Evolutionary conservation across 2,797 vertebrate genomes (phyloP).

Genomic region (Eulemur rubriventer): DNA sequence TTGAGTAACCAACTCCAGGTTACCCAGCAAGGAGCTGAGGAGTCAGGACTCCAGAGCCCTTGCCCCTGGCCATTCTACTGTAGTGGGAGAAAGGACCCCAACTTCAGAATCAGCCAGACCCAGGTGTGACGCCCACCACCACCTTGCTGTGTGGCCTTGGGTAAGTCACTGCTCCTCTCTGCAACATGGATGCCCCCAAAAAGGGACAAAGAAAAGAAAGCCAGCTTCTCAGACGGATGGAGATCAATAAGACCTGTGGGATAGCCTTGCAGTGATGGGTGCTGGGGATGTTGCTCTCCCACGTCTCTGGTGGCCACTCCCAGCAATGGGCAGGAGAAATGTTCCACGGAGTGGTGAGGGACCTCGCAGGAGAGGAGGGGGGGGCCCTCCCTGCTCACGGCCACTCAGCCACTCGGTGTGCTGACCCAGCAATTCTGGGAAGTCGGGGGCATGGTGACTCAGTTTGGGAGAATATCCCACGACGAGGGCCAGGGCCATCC

Average conservation of each 20-base stretch:
- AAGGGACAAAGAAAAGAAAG: background rate
- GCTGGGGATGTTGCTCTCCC: too few species aligned
- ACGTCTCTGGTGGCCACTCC: background rate
- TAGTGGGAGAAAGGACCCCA: background rate
- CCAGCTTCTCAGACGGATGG: background rate
- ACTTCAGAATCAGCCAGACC: background rate
- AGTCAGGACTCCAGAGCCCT: background rate
- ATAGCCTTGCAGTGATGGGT: too few species aligned
- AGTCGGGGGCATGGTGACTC: background rate
- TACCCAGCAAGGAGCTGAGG: background rate
- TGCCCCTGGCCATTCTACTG: background rate
- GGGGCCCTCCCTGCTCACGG: background rate
- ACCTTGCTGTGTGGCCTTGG: background rate
- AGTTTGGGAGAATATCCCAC: background rate
- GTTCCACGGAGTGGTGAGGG: background rate
- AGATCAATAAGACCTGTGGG: too few species aligned
- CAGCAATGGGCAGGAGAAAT: background rate
- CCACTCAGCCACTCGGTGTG: background rate
- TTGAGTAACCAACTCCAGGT: background rate
- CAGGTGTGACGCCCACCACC: accelerated
- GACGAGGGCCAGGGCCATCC: background rate
- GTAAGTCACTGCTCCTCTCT: background rate
- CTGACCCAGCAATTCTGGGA: background rate
- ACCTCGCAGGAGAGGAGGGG: background rate
- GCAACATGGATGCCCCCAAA: background rate